phyloP scores from a whole-genome alignment of 2,888 invertebrate genomes.

The Protodeltote pygarga region DNA sequence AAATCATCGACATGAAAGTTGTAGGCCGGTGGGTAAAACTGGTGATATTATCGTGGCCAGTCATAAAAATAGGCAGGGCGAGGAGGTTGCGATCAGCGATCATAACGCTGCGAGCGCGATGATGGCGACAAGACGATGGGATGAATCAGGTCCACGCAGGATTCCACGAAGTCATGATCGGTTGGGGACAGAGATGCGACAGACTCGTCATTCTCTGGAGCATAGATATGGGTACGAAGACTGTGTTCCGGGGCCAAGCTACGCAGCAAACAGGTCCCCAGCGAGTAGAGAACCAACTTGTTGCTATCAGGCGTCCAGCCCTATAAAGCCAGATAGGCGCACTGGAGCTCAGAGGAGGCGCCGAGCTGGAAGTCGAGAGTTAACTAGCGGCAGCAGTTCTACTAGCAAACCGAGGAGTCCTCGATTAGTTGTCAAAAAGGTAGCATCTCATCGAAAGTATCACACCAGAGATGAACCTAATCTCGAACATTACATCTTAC shows the following conservation, averaged over 20 bases:
- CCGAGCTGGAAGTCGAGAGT: slow-evolving; percentile 38
- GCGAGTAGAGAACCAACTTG: slow-evolving; percentile 66
- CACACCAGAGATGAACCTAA: slow-evolving; percentile 66
- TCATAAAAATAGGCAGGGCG: slow-evolving; percentile 71
- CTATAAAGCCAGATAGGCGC: slow-evolving; percentile 50
- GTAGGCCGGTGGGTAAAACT: slow-evolving; percentile 76
- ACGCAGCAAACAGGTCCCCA: slow-evolving; percentile 54
- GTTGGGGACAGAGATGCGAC: slow-evolving; percentile 54
- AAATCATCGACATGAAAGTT: slow-evolving; percentile 78
- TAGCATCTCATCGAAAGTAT: slow-evolving; percentile 63
- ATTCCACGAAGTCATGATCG: slow-evolving; percentile 67
- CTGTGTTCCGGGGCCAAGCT: slow-evolving; percentile 73
- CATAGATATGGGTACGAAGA: slow-evolving; percentile 57
- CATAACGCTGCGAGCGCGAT: slow-evolving; percentile 63
- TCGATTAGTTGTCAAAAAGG: slow-evolving; percentile 72
- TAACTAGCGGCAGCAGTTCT: slow-evolving; percentile 67
- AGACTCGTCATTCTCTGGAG: slow-evolving; percentile 47
- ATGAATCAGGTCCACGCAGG: slow-evolving; percentile 55
- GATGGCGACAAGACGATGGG: slow-evolving; percentile 56
- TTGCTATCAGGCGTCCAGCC: slow-evolving; percentile 69
- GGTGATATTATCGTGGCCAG: slow-evolving; percentile 83
- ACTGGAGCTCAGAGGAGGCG: slow-evolving; percentile 26
- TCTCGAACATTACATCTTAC: slow-evolving; percentile 76
- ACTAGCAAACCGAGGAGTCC: slow-evolving; percentile 62
- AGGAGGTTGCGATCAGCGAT: slow-evolving; percentile 63